Conservation (phyloP, 1,140 invertebrate species). For the Asbolus verrucosus region DNA sequence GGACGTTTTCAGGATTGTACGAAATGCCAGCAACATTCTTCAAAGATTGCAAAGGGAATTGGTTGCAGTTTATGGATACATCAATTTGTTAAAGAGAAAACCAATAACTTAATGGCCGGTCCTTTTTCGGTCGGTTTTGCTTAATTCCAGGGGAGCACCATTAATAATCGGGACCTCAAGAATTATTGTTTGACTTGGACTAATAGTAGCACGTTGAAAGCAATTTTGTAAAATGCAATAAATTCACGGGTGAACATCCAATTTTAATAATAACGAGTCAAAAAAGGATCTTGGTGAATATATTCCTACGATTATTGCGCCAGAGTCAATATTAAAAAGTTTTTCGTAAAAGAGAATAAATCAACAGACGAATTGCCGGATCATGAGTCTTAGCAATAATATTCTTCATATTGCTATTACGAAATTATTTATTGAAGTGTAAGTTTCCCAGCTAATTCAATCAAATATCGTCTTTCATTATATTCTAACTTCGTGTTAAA, state of each 20-base stretch:
- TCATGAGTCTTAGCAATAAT: conserved; percentile 5
- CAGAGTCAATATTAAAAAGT: conserved; percentile 27
- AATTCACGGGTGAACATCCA: conserved; percentile 1
- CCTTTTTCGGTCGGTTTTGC: conserved; percentile 11
- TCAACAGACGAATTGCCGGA: neutral
- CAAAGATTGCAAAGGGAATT: neutral
- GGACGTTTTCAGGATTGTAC: neutral
- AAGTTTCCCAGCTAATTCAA: conserved; percentile 7
- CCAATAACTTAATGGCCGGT: conserved; percentile 5
- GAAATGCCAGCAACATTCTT: neutral
- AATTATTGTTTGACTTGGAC: conserved; percentile 16
- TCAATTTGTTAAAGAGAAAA: neutral
- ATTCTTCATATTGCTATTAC: conserved; percentile 24
- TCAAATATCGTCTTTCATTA: neutral
- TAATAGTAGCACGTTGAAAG: neutral
- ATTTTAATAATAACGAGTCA: conserved; percentile 8
- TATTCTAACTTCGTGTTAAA: no score
- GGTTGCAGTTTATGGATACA: neutral
- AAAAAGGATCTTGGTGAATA: conserved; percentile 11
- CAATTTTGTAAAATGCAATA: conserved; percentile 20
- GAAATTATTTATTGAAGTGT: neutral
- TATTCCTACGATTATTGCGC: conserved; percentile 13
- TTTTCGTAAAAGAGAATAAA: conserved; percentile 8
- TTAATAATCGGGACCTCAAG: conserved; percentile 8
- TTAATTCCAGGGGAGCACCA: conserved; percentile 4